Conservation (phyloP, 1,140 invertebrate species). For the Harpegnathos saltator region DNA sequence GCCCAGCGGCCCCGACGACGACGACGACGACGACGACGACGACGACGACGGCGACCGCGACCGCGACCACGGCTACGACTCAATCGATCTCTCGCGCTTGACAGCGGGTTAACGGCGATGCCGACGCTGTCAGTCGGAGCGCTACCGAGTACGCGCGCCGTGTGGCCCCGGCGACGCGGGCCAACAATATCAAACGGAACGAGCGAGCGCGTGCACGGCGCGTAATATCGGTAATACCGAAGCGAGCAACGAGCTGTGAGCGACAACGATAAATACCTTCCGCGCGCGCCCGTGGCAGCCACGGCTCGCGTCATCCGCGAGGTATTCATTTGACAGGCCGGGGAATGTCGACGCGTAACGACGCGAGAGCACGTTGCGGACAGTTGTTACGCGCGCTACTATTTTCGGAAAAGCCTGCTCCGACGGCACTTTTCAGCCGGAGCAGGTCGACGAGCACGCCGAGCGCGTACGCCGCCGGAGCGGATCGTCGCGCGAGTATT, state of each 20-base stretch:
- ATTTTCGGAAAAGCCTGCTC: too few relatives aligned
- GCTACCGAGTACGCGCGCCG: constrained; percentile 45
- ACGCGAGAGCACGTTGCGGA: not conserved
- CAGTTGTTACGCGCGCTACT: too few relatives aligned
- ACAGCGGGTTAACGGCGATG: constrained; percentile 46
- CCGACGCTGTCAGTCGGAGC: constrained; percentile 40
- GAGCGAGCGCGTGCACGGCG: not conserved
- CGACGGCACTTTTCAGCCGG: too few relatives aligned
- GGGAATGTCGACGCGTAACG: not conserved
- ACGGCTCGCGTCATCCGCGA: not conserved
- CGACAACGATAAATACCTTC: constrained; percentile 12
- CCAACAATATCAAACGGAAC: constrained; percentile 21
- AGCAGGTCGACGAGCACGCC: not conserved
- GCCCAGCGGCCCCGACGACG: not conserved
- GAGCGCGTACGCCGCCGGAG: too few relatives aligned
- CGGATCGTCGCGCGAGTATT: not conserved
- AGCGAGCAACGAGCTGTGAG: not conserved
- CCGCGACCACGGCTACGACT: constrained; percentile 6
- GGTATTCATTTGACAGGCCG: not conserved
- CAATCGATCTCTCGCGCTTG: constrained; percentile 47
- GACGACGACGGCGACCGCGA: too few relatives aligned
- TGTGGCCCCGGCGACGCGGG: not conserved
- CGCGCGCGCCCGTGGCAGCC: not conserved
- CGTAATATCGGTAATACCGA: not conserved
- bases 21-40: too few relatives aligned